phyloP scores from a whole-genome alignment of 1,140 invertebrate genomes.

The Drosophila funebris region DNA sequence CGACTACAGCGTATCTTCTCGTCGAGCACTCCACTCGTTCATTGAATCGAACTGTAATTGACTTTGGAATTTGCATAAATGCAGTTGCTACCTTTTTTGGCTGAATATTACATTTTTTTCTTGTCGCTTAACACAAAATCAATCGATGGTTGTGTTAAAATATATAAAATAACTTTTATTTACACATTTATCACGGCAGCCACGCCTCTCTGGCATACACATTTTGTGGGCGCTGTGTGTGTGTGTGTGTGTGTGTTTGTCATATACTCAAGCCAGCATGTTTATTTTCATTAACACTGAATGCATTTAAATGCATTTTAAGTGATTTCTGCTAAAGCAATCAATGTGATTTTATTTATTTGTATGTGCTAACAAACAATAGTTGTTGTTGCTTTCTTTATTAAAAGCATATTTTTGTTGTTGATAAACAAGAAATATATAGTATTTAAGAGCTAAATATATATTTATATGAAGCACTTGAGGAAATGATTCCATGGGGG shows the following conservation, averaged over 20 bases:
- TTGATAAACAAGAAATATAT: too few relatives aligned
- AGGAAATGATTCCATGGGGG: too few relatives aligned
- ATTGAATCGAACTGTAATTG: neutral
- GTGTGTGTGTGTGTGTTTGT: neutral
- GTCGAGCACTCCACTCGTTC: neutral
- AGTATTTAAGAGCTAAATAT: too few relatives aligned
- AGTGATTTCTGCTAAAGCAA: neutral
- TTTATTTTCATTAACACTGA: constrained; percentile 26
- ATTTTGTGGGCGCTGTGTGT: neutral
- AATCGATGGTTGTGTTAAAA: constrained; percentile 13
- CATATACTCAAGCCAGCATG: constrained; percentile 5
- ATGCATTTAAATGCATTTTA: neutral
- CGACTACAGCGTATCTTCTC: neutral
- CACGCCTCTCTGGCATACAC: neutral
- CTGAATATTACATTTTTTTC: constrained; percentile 22
- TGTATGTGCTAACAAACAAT: neutral
- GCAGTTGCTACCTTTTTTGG: constrained; percentile 2
- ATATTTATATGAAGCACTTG: too few relatives aligned
- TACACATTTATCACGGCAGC: neutral
- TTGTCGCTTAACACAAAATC: constrained; percentile 9
- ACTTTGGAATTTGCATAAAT: constrained; percentile 15
- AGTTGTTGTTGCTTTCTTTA: neutral
- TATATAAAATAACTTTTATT: constrained; percentile 14
- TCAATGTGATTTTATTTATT: neutral
- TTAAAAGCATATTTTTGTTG: too few relatives aligned